These are phyloP conservation scores for Ramphastos sulfuratus DNA, from an alignment of 2,113 vertebrate species.

Conservation along the genomic window DNA sequence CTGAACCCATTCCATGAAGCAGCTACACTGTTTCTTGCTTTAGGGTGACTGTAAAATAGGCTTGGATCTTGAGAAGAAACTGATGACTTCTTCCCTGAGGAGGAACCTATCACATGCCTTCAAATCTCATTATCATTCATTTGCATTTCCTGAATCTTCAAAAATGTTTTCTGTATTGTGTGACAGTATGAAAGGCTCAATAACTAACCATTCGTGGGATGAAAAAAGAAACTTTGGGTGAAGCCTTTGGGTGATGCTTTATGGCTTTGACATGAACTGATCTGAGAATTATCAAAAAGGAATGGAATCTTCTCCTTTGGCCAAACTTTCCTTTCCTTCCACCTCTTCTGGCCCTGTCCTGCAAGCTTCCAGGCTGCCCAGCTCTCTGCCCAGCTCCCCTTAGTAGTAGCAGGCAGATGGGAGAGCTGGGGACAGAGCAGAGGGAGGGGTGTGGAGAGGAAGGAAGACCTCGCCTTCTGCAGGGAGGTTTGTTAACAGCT, in stretches of 20 bases:
- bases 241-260: not conserved
- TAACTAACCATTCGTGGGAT: fast-evolving
- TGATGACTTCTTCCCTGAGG: not conserved
- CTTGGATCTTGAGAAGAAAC: not conserved
- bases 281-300: not conserved
- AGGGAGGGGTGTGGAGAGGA: not conserved
- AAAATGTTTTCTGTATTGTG: not conserved
- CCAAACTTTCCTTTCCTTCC: not conserved
- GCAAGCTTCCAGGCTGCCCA: not conserved
- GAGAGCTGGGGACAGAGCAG: not conserved
- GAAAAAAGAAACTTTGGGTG: not conserved
- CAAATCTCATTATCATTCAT: not conserved
- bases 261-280: not conserved
- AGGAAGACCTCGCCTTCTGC: not conserved
- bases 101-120: not conserved
- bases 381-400: fast-evolving
- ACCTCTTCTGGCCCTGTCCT: not conserved
- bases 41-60: not conserved
- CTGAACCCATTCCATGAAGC: not conserved
- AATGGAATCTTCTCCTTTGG: not conserved
- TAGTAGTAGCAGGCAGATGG: not conserved
- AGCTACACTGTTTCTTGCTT: not conserved
- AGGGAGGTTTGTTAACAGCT: not conserved
- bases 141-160: not conserved
- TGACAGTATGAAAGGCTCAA: not conserved